Evolutionary conservation across 1,140 invertebrate genomes (phyloP).

Genomic region (Euura lappo): DNA sequence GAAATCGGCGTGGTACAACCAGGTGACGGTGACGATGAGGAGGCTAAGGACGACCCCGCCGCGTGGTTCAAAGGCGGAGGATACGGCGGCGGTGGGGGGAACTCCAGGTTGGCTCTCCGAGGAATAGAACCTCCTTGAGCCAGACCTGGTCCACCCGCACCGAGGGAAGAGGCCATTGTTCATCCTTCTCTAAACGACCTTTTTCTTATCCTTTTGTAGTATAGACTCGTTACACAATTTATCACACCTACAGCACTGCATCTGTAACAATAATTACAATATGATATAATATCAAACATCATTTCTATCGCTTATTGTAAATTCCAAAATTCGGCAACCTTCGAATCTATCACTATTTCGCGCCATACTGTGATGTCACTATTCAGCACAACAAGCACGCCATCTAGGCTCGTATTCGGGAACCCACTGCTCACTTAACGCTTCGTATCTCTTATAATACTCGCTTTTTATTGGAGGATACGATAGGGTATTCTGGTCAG

Average conservation of each 20-base stretch:
- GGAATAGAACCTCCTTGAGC: constrained; percentile 38
- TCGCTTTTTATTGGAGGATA: too few relatives aligned
- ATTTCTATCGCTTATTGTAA: too few relatives aligned
- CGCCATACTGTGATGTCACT: not conserved
- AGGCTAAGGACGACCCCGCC: constrained; percentile 38
- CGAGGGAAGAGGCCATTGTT: constrained; percentile 47
- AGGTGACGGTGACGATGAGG: constrained; percentile 59
- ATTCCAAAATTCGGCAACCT: too few relatives aligned
- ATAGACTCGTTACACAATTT: not conserved
- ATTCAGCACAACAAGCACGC: not conserved
- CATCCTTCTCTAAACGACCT: constrained; percentile 32
- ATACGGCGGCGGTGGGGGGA: constrained; percentile 63
- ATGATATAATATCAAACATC: too few relatives aligned
- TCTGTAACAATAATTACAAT: too few relatives aligned
- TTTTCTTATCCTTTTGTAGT: not conserved
- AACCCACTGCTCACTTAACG: too few relatives aligned
- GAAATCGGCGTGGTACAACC: not conserved
- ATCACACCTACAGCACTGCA: too few relatives aligned
- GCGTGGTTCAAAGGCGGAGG: constrained; percentile 55
- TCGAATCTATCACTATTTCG: too few relatives aligned
- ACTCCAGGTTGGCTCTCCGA: constrained; percentile 58
- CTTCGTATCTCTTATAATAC: too few relatives aligned
- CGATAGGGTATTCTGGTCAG: too few relatives aligned
- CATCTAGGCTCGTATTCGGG: too few relatives aligned
- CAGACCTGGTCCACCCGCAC: constrained; percentile 39